These are phyloP conservation scores for Gnatocerus cornutus DNA, from an alignment of 2,888 invertebrate species.

Conservation along the genomic window DNA sequence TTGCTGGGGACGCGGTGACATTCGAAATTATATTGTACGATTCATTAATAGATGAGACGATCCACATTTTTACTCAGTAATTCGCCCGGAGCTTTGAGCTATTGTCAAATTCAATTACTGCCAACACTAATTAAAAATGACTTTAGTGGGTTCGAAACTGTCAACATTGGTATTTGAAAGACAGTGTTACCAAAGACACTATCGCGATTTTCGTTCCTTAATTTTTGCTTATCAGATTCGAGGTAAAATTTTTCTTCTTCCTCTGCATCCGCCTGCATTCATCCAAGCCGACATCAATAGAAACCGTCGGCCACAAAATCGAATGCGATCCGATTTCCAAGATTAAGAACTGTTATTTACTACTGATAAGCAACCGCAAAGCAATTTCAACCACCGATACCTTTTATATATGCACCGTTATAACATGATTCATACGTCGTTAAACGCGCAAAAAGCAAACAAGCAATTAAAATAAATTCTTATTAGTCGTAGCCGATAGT, in stretches of 20 bases:
- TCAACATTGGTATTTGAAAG: too few relatives aligned
- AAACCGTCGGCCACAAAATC: slow-evolving; percentile 2
- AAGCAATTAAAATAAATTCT: slow-evolving; percentile 49
- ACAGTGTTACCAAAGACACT: too few relatives aligned
- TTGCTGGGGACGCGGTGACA: slow-evolving; percentile 50
- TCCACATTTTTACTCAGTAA: neutral
- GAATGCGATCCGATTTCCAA: slow-evolving; percentile 12
- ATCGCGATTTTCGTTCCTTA: too few relatives aligned
- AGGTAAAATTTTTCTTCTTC: too few relatives aligned
- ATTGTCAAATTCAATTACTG: too few relatives aligned
- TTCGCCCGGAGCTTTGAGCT: too few relatives aligned
- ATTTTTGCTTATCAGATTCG: too few relatives aligned
- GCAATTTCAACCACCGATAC: slow-evolving; percentile 23
- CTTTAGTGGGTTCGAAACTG: too few relatives aligned
- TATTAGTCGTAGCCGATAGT: slow-evolving; percentile 55
- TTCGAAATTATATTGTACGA: slow-evolving; percentile 47
- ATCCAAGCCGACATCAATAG: slow-evolving; percentile 29
- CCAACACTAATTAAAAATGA: too few relatives aligned
- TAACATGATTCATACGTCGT: slow-evolving; percentile 27
- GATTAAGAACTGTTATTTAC: slow-evolving; percentile 28
- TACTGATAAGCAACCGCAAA: slow-evolving; percentile 34
- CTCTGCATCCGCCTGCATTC: neutral
- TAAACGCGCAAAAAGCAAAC: slow-evolving; percentile 17
- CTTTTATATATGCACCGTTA: slow-evolving; percentile 41
- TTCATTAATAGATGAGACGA: slow-evolving; percentile 34